phyloP scores from a whole-genome alignment of 2,797 vertebrate species.

The Macropodus opercularis region DNA sequence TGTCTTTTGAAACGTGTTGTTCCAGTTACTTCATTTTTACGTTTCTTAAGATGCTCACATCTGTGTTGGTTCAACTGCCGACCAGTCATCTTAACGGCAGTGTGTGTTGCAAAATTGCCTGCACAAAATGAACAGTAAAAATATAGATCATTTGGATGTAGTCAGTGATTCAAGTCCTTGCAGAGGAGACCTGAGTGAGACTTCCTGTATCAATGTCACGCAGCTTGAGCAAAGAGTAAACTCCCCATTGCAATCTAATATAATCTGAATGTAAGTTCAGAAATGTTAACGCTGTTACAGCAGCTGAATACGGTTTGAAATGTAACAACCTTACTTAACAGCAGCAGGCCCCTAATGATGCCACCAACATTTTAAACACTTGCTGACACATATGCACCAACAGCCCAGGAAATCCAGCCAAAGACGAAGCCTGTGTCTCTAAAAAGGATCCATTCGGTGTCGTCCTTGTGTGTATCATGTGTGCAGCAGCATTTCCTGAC shows the following conservation, averaged over 20 bases:
- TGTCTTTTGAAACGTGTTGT: slow-evolving; percentile 51
- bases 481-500: slow-evolving; percentile 25
- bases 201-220: no score
- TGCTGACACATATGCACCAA: not conserved
- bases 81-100: not conserved
- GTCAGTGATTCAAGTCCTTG: no score
- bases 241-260: no score
- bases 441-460: no score
- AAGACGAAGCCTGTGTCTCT: no score
- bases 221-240: not conserved
- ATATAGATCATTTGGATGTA: not conserved
- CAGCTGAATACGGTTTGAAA: not conserved
- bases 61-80: not conserved
- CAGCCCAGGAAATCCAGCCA: no score
- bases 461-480: not conserved
- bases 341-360: slow-evolving; percentile 13
- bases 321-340: slow-evolving; percentile 21
- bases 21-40: slow-evolving; percentile 21
- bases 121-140: not conserved
- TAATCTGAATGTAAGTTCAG: slow-evolving; percentile 25
- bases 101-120: not conserved
- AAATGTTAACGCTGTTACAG: not conserved
- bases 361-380: not conserved
- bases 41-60: slow-evolving; percentile 32
- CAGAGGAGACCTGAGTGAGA: not conserved